A percentile compares a stretch with the other conserved stretches of the same genome.
These are phyloP conservation scores for Scylla paramamosain DNA, from an alignment of 1,140 invertebrate species.

Conservation along the genomic window DNA sequence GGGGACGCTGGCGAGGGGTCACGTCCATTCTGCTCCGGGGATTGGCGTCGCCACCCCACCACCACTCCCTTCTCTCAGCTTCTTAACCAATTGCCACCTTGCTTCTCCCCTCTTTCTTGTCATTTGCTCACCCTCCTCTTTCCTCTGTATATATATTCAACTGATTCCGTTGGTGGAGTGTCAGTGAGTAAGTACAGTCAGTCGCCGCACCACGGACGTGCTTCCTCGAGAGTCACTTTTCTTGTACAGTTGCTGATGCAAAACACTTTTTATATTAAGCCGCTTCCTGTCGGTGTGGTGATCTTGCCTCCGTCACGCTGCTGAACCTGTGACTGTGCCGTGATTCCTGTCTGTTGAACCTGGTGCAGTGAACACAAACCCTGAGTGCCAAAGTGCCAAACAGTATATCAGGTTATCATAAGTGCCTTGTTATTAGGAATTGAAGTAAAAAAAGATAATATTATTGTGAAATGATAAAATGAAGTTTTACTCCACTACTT, in stretches of 20 bases:
- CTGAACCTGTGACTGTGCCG: neutral
- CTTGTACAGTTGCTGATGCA: neutral
- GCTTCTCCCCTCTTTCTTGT: slow-evolving; percentile 38
- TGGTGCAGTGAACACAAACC: neutral
- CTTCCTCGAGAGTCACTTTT: neutral
- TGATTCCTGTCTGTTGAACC: neutral
- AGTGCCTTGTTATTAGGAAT: neutral
- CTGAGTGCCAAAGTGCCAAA: neutral
- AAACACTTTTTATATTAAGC: neutral
- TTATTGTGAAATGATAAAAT: neutral
- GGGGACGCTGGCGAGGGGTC: slow-evolving; percentile 1
- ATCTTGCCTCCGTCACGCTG: neutral
- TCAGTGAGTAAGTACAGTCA: slow-evolving; percentile 22
- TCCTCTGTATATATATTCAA: slow-evolving; percentile 26
- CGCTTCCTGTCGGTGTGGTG: neutral
- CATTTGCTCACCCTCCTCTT: slow-evolving; percentile 47
- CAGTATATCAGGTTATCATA: neutral
- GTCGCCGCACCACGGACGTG: slow-evolving; percentile 8
- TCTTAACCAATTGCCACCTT: slow-evolving; percentile 54
- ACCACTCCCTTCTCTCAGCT: neutral
- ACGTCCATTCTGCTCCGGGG: neutral
- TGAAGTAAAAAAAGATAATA: neutral
- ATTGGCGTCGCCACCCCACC: slow-evolving; percentile 29
- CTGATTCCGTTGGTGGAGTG: slow-evolving; percentile 17
- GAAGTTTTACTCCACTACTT: neutral